A percentile compares a stretch with the other conserved stretches of the same genome.
These are phyloP conservation scores for Calliopum simillimum DNA, from an alignment of 2,888 invertebrate genomes.

Conservation along the genomic window DNA sequence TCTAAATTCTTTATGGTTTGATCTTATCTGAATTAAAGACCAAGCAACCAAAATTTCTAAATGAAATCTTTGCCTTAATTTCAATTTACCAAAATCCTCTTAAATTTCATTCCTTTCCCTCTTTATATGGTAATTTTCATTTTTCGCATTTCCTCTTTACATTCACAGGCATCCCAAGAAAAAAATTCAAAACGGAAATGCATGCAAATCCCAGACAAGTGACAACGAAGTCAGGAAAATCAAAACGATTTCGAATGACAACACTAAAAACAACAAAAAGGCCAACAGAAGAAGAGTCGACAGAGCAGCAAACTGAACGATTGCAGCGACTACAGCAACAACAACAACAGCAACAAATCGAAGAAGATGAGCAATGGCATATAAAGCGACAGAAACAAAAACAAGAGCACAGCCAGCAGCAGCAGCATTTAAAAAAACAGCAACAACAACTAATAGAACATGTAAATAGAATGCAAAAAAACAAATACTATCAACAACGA, in stretches of 20 bases:
- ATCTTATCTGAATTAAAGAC: too few species aligned
- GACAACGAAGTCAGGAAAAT: constrained; percentile 39
- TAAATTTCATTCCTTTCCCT: too few species aligned
- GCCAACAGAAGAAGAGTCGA: constrained; percentile 8
- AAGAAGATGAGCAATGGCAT: constrained; percentile 35
- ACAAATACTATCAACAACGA: constrained; percentile 35
- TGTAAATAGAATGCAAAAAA: constrained; percentile 41
- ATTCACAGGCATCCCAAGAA: constrained; percentile 17
- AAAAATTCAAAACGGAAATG: constrained; percentile 42
- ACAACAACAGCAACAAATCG: constrained; percentile 26
- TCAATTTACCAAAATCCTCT: neutral
- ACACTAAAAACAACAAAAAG: constrained; percentile 53
- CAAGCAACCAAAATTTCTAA: too few species aligned
- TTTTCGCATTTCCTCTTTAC: neutral
- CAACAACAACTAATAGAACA: constrained; percentile 34
- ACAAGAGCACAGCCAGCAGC: constrained; percentile 29
- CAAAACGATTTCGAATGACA: constrained; percentile 39
- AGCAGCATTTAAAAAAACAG: constrained; percentile 15
- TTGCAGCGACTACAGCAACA: neutral
- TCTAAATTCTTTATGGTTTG: too few species aligned
- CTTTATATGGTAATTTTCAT: too few species aligned
- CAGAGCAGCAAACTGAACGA: constrained; percentile 40
- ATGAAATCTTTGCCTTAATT: neutral
- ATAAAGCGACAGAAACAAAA: constrained; percentile 25
- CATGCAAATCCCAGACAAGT: constrained; percentile 11